Evolutionary conservation across 2,888 invertebrate genomes (phyloP).

Genomic region (Metellina segmentata): DNA sequence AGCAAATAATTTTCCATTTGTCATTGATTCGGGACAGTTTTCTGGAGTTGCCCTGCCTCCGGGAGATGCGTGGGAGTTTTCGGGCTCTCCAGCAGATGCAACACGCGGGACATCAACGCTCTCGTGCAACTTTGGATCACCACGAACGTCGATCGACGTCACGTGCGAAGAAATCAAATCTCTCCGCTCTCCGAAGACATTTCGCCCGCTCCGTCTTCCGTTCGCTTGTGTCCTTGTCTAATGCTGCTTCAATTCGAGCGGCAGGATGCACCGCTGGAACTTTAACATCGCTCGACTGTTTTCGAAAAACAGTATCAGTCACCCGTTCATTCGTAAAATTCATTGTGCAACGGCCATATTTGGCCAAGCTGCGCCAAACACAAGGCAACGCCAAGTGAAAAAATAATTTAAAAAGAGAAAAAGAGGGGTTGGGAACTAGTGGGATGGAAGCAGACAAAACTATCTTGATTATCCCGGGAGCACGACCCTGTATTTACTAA

Average conservation of each 20-base stretch:
- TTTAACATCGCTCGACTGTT: background rate
- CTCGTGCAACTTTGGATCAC: constrained; percentile 30
- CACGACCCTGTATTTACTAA: too few relatives aligned
- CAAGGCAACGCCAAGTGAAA: too few relatives aligned
- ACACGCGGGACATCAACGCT: constrained; percentile 45
- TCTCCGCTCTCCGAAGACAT: constrained; percentile 8
- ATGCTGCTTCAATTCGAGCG: constrained; percentile 10
- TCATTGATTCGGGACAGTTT: constrained; percentile 55
- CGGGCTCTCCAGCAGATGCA: constrained; percentile 27
- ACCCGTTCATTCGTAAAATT: too few relatives aligned
- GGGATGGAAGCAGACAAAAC: too few relatives aligned
- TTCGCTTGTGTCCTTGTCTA: background rate
- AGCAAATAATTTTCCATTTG: constrained; percentile 59
- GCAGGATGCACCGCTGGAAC: constrained; percentile 18
- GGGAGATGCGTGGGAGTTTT: constrained; percentile 43
- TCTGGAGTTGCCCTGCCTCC: constrained; percentile 17
- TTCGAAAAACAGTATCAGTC: too few relatives aligned
- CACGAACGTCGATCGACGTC: constrained; percentile 50
- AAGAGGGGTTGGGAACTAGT: too few relatives aligned
- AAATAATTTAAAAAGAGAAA: too few relatives aligned
- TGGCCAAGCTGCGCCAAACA: too few relatives aligned
- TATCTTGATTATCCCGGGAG: too few relatives aligned
- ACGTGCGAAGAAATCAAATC: constrained; percentile 61
- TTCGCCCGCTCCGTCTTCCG: constrained; percentile 10
- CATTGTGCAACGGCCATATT: too few relatives aligned